A percentile compares a stretch with the other conserved stretches of the same genome.
These are phyloP conservation scores for Fopius arisanus DNA, from an alignment of 1,140 invertebrate species.

Conservation along the genomic window DNA sequence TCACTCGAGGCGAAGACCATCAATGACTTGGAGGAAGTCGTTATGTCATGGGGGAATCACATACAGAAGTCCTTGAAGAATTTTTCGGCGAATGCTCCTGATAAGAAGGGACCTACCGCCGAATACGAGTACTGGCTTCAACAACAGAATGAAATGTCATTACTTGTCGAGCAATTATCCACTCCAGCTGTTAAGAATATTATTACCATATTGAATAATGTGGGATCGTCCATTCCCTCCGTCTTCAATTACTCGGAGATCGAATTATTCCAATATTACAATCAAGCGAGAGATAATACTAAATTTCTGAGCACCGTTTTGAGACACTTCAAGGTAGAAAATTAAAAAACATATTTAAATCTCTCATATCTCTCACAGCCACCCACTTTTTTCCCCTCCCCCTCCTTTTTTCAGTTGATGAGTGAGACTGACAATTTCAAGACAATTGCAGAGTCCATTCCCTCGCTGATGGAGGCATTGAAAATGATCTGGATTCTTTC, in stretches of 20 bases:
- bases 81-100: constrained; percentile 57
- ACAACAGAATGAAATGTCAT: constrained; percentile 76
- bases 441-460: constrained; percentile 75
- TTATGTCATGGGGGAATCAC: constrained; percentile 72
- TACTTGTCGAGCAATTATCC: constrained; percentile 83
- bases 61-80: constrained; percentile 68
- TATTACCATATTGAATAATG: constrained; percentile 66
- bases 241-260: constrained; percentile 66
- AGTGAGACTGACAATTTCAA: constrained; percentile 75
- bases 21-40: constrained; percentile 69
- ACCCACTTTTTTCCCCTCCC: too few species aligned
- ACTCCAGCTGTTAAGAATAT: constrained; percentile 73
- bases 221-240: constrained; percentile 61
- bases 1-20: constrained; percentile 63
- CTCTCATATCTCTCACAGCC: too few species aligned
- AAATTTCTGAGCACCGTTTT: constrained; percentile 83
- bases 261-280: constrained; percentile 74
- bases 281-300: constrained; percentile 84
- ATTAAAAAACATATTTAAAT: constrained; percentile 26
- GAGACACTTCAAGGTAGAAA: constrained; percentile 77
- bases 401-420: constrained; percentile 71
- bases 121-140: constrained; percentile 87
- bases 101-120: constrained; percentile 78
- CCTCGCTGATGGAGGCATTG: constrained; percentile 81
- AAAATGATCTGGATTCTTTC: constrained; percentile 86